These are phyloP conservation scores for Phasianus colchicus DNA, from an alignment of 2,113 vertebrate species.

Conservation along the genomic window DNA sequence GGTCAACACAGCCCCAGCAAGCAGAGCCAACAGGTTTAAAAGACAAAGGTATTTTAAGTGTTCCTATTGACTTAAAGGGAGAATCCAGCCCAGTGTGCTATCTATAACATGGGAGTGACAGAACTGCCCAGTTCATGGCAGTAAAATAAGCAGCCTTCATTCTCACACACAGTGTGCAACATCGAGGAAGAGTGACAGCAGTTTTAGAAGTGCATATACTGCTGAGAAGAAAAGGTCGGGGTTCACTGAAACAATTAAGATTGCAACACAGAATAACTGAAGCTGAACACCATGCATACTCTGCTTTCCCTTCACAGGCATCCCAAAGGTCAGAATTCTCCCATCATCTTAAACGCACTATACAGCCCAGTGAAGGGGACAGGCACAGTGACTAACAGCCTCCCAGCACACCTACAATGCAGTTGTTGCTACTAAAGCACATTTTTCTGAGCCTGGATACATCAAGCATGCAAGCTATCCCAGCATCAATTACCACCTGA, in stretches of 20 bases:
- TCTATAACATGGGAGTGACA: background rate
- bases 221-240: background rate
- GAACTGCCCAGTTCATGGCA: background rate
- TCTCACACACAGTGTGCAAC: background rate
- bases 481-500: background rate
- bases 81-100: no score
- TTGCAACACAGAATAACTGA: background rate
- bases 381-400: background rate
- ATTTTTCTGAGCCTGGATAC: background rate
- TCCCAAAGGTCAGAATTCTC: background rate
- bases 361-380: rapidly evolving
- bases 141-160: background rate
- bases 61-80: background rate
- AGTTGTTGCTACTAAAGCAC: background rate
- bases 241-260: background rate
- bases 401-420: background rate
- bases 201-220: background rate
- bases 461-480: background rate
- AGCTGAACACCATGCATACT: background rate
- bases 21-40: conserved; percentile 10
- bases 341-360: background rate
- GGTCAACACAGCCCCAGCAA: conserved; percentile 24
- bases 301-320: background rate
- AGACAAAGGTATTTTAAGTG: background rate
- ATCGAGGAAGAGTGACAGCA: background rate